These are phyloP conservation scores for Typhlomys cinereus DNA, from an alignment of 2,113 vertebrate species.

Conservation along the genomic window DNA sequence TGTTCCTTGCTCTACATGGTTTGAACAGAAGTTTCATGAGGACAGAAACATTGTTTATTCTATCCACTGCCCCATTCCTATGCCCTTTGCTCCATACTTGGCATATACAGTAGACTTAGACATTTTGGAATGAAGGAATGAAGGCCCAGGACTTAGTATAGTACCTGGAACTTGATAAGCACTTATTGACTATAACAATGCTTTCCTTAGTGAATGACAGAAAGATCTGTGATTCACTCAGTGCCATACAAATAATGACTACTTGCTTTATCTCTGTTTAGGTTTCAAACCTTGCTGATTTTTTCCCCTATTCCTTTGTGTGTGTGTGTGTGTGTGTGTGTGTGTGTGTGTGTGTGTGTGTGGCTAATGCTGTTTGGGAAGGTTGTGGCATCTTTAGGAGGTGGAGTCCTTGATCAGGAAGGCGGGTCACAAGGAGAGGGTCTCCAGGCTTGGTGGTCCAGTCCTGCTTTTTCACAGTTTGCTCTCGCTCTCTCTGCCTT, in stretches of 20 bases:
- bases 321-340: no score
- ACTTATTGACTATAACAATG: conserved; percentile 15
- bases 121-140: not conserved
- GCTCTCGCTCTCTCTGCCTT: no score
- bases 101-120: not conserved
- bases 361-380: no score
- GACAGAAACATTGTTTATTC: not conserved
- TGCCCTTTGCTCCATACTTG: not conserved
- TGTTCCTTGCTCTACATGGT: not conserved
- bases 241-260: not conserved
- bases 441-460: no score
- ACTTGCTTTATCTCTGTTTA: not conserved
- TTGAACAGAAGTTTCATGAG: not conserved
- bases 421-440: no score
- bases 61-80: not conserved
- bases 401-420: no score
- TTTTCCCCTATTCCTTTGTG: conserved; percentile 20
- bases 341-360: no score
- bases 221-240: not conserved
- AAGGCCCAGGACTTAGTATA: not conserved
- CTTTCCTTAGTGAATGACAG: conserved; percentile 20
- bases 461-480: no score
- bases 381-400: no score
- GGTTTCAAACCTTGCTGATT: not conserved
- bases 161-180: not conserved